phyloP scores from a whole-genome alignment of 1,140 invertebrate species.

The Drosophila subpulchrella region DNA sequence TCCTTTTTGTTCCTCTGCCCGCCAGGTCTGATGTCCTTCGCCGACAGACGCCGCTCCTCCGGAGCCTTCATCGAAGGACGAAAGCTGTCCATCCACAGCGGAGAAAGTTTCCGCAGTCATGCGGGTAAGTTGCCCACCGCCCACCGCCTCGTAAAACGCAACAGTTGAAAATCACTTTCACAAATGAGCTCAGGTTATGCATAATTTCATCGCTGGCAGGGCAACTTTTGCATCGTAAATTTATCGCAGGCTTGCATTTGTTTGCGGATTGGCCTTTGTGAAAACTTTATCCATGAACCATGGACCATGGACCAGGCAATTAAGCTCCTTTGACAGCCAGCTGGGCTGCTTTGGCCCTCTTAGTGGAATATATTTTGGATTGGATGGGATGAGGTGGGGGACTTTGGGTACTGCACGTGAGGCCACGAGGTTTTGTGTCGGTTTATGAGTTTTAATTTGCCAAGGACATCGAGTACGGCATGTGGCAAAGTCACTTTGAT shows the following conservation, averaged over 20 bases:
- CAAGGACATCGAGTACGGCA: constrained; percentile 50
- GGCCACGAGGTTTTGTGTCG: constrained; percentile 28
- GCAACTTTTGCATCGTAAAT: constrained; percentile 79
- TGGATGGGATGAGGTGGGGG: not conserved
- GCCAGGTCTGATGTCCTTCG: constrained; percentile 83
- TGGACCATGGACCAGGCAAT: constrained; percentile 46
- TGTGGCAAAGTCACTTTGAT: constrained; percentile 55
- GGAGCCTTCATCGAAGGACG: constrained; percentile 82
- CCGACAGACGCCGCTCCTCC: constrained; percentile 81
- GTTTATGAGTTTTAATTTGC: constrained; percentile 67
- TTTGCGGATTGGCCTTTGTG: constrained; percentile 61
- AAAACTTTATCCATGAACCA: constrained; percentile 41
- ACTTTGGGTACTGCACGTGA: constrained; percentile 7
- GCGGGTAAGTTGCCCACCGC: constrained; percentile 53
- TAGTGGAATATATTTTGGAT: constrained; percentile 9
- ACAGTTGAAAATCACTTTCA: constrained; percentile 81
- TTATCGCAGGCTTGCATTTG: constrained; percentile 54
- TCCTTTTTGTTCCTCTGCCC: constrained; percentile 3
- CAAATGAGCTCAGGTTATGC: constrained; percentile 78
- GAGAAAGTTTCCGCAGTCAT: constrained; percentile 84
- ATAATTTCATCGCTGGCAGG: constrained; percentile 69
- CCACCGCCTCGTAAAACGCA: constrained; percentile 40
- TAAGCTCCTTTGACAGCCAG: constrained; percentile 66
- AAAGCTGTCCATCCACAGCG: constrained; percentile 82
- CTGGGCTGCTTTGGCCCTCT: constrained; percentile 44